A percentile compares a stretch with the other conserved stretches of the same genome.
Conservation (phyloP, 2,113 vertebrate genomes). For the Siphamia tubifer region DNA sequence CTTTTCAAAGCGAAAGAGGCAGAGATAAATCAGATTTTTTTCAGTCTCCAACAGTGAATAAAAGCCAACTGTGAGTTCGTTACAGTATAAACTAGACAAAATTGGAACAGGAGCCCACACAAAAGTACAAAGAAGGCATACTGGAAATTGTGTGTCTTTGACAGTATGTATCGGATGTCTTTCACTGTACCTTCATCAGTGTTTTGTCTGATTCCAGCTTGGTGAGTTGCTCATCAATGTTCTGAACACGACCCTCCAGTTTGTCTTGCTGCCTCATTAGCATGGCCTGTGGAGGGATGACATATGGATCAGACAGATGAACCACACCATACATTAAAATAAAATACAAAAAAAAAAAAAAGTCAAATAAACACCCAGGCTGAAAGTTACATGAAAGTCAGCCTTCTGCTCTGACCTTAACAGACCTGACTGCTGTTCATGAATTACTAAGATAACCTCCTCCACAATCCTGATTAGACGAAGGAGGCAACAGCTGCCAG, state of each 20-base stretch:
- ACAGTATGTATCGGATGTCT: not conserved
- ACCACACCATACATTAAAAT: slow-evolving; percentile 1
- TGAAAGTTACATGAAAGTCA: not conserved
- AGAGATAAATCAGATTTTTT: slow-evolving; percentile 11
- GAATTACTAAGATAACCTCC: slow-evolving; percentile 49
- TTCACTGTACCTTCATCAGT: slow-evolving; percentile 87
- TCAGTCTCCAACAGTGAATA: slow-evolving; percentile 1
- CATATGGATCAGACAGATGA: slow-evolving; percentile 25
- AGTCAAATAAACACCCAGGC: not conserved
- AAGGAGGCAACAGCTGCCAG: slow-evolving; percentile 60
- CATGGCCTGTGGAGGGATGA: slow-evolving; percentile 84
- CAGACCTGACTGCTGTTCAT: slow-evolving; percentile 33
- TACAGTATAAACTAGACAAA: slow-evolving; percentile 1
- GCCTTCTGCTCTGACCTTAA: slow-evolving; percentile 31
- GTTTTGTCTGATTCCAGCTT: slow-evolving; percentile 96
- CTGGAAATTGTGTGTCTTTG: not conserved
- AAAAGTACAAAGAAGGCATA: not conserved
- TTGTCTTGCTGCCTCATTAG: slow-evolving; percentile 96
- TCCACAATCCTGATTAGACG: slow-evolving; percentile 54
- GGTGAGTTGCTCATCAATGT: slow-evolving; percentile 95
- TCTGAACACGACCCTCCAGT: slow-evolving; percentile 93
- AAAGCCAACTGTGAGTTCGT: slow-evolving; percentile 1
- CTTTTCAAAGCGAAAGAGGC: slow-evolving; percentile 26
- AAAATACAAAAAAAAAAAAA: slow-evolving; percentile 1
- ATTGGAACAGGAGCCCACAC: not conserved